Percentiles rank a stretch among this genome's conserved stretches.
phyloP scores from a whole-genome alignment of 2,113 vertebrate genomes.

The Bubalus kerabau region DNA sequence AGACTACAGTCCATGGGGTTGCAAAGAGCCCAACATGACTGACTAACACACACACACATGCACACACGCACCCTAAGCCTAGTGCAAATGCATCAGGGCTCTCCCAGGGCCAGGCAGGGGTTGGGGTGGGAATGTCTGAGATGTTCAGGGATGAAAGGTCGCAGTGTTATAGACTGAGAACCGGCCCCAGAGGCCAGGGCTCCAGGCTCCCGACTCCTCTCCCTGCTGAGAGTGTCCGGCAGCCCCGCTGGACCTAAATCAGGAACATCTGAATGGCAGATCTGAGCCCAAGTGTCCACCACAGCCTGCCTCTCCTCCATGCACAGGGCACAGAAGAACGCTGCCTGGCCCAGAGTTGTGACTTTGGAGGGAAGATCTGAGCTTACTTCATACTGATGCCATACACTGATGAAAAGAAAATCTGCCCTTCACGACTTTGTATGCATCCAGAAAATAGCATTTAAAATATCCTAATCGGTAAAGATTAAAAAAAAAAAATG shows the following conservation, averaged over 20 bases:
- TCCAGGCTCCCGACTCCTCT: not conserved
- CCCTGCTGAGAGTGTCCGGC: not conserved
- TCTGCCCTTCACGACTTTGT: not conserved
- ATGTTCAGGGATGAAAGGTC: not conserved
- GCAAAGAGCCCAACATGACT: not conserved
- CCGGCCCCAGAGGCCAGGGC: too few relatives aligned
- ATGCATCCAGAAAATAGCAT: too few relatives aligned
- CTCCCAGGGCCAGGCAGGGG: not conserved
- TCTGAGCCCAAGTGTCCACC: not conserved
- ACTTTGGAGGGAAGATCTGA: not conserved
- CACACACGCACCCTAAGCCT: not conserved
- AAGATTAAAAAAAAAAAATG: not conserved
- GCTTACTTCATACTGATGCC: not conserved
- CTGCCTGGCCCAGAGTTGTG: too few relatives aligned
- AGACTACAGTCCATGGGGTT: not conserved
- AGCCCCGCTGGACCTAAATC: not conserved
- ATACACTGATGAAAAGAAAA: not conserved
- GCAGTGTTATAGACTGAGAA: not conserved
- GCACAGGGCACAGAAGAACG: not conserved
- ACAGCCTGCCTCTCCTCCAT: not conserved
- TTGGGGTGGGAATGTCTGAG: not conserved
- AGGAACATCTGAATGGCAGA: not conserved
- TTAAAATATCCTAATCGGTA: not conserved
- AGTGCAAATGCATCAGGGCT: not conserved
- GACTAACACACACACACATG: not conserved